phyloP scores from a whole-genome alignment of 1,140 invertebrate species.

The Drosophila grimshawi region DNA sequence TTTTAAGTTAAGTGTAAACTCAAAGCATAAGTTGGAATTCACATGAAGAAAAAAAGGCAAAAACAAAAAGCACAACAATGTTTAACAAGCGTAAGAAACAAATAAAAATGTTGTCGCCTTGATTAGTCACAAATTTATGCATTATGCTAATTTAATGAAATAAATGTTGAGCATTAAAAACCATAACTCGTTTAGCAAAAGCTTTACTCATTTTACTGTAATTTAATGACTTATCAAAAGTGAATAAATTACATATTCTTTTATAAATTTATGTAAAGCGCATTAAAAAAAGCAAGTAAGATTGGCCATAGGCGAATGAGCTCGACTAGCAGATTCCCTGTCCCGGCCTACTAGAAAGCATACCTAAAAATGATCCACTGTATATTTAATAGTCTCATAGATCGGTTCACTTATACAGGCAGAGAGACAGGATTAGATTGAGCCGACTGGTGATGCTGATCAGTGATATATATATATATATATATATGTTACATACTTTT shows the following conservation, averaged over 20 bases:
- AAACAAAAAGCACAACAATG: not conserved
- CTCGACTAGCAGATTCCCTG: no score
- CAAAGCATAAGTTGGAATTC: not conserved
- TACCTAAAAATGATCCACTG: no score
- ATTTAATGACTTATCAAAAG: slow-evolving; percentile 9
- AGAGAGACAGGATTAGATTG: no score
- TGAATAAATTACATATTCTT: slow-evolving; percentile 14
- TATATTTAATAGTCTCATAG: no score
- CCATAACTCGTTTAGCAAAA: slow-evolving; percentile 21
- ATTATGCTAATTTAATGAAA: slow-evolving; percentile 27
- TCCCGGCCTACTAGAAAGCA: no score
- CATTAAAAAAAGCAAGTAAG: no score
- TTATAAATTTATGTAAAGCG: not conserved
- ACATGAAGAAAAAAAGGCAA: not conserved
- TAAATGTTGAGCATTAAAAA: slow-evolving; percentile 5
- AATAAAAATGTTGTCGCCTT: not conserved
- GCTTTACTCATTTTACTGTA: slow-evolving; percentile 16
- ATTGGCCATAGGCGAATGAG: no score
- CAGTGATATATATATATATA: no score
- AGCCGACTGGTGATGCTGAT: no score
- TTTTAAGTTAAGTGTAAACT: not conserved
- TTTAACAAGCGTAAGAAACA: not conserved
- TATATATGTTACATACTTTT: no score
- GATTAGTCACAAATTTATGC: slow-evolving; percentile 18
- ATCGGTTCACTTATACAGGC: no score